These are phyloP conservation scores for Alfaro cultratus DNA, from an alignment of 2,797 vertebrate genomes.

Conservation along the genomic window DNA sequence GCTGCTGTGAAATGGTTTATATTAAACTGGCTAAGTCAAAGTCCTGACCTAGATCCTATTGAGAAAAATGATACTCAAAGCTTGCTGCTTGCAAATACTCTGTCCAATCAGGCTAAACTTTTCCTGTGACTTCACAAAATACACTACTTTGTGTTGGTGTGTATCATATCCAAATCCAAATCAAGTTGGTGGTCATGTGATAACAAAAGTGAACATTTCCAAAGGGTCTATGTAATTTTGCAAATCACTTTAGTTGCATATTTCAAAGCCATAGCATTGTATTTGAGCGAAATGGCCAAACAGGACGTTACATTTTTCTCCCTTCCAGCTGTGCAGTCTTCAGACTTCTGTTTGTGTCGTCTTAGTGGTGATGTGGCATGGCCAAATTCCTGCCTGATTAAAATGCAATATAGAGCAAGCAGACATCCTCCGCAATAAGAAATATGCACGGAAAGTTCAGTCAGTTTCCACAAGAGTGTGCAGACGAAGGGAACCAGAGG, in stretches of 20 bases:
- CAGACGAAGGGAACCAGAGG: constrained; percentile 52
- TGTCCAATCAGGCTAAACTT: background rate
- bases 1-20: background rate
- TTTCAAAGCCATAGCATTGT: background rate
- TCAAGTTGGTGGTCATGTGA: background rate
- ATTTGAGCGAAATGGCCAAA: background rate
- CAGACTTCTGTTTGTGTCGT: constrained; percentile 12
- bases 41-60: background rate
- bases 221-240: background rate
- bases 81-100: background rate
- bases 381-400: constrained; percentile 36
- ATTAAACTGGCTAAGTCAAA: background rate
- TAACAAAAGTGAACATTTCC: background rate
- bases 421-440: constrained; percentile 38
- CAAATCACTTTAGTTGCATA: background rate
- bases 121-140: background rate
- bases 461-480: constrained; percentile 63
- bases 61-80: background rate
- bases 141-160: background rate
- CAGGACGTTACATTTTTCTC: background rate
- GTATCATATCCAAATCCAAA: background rate
- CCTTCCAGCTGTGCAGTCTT: background rate
- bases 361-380: constrained; percentile 54
- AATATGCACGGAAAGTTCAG: constrained; percentile 48
- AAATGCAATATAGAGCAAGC: constrained; percentile 27